phyloP scores from a whole-genome alignment of 2,113 vertebrate genomes.

The Burhinus bistriatus region DNA sequence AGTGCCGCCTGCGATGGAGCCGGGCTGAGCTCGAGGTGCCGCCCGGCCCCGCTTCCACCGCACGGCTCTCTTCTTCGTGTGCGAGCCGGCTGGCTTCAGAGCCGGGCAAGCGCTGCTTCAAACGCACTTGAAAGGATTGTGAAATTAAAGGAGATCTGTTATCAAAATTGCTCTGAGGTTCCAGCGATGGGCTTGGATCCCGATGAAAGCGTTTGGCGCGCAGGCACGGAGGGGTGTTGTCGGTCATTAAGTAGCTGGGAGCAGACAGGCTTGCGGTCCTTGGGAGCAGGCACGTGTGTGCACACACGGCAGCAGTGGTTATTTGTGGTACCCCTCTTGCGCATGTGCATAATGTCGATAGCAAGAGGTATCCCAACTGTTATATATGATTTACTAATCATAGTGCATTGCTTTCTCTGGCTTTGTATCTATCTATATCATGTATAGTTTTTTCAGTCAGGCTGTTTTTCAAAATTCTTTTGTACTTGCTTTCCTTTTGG shows the following conservation, averaged over 20 bases:
- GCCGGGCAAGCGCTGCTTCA: background rate
- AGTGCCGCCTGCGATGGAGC: background rate
- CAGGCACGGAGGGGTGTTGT: background rate
- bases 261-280: background rate
- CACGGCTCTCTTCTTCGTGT: background rate
- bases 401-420: background rate
- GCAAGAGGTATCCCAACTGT: background rate
- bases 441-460: background rate
- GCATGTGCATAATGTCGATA: too few relatives aligned
- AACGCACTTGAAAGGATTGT: background rate
- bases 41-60: background rate
- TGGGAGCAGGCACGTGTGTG: too few relatives aligned
- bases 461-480: background rate
- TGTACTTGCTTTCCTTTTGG: background rate
- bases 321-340: background rate
- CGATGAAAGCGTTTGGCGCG: background rate
- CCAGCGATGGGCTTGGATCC: background rate
- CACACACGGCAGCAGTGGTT: background rate
- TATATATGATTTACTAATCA: background rate
- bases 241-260: background rate
- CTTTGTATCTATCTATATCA: background rate
- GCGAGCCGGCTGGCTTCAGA: background rate
- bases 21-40: background rate
- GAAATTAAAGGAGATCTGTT: background rate
- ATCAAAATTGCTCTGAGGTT: background rate